Evolutionary conservation across 2,113 vertebrate genomes (phyloP).

Genomic region (Notarius quadriscutis): DNA sequence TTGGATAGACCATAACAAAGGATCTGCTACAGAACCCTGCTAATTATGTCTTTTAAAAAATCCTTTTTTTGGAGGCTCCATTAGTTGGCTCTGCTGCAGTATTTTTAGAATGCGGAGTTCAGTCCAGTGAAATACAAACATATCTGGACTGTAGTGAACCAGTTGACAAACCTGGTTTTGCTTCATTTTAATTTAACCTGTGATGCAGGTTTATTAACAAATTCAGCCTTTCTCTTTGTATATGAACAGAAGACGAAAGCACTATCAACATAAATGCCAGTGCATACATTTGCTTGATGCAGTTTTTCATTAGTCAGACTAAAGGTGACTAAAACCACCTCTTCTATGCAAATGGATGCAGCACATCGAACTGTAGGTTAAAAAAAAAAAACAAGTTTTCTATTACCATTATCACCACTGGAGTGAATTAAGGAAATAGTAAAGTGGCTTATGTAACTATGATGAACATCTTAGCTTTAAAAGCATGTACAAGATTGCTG

Average conservation of each 20-base stretch:
- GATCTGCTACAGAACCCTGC: too few species aligned
- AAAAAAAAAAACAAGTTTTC: background rate
- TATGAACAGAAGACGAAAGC: background rate
- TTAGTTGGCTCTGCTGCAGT: background rate
- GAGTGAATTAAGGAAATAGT: background rate
- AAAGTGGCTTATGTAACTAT: slow-evolving; percentile 35
- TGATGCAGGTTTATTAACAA: background rate
- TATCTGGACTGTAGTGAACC: background rate
- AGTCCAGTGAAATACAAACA: background rate
- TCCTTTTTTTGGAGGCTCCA: too few species aligned
- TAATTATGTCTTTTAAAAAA: too few species aligned
- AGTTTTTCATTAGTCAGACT: background rate
- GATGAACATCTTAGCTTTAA: slow-evolving; percentile 16
- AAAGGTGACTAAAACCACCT: slow-evolving; percentile 8
- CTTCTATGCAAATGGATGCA: slow-evolving; percentile 17
- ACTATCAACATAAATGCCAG: background rate
- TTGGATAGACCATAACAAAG: too few species aligned
- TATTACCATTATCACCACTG: slow-evolving; percentile 16
- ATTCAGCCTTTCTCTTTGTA: background rate
- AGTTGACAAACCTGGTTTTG: background rate
- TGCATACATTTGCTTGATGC: slow-evolving; percentile 1
- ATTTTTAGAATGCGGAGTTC: background rate
- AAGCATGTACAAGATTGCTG: slow-evolving; percentile 21
- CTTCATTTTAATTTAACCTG: background rate
- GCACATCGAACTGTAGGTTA: slow-evolving; percentile 5